phyloP scores from a whole-genome alignment of 2,113 vertebrate species.

The Caretta caretta region DNA sequence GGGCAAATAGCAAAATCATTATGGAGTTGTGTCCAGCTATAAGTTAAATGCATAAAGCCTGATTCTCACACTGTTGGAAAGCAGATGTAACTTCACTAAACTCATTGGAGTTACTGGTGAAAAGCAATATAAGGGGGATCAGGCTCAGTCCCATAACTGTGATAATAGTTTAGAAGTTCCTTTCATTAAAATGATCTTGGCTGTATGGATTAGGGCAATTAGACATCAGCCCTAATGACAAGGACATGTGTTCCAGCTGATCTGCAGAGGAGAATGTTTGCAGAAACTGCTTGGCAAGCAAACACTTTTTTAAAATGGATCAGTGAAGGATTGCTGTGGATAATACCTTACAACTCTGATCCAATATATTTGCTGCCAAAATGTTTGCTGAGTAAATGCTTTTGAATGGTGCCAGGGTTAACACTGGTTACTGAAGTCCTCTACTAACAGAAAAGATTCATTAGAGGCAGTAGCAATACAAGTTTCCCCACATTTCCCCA shows the following conservation, averaged over 20 bases:
- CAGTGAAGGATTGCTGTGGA: background rate
- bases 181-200: background rate
- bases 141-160: background rate
- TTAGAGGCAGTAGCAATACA: background rate
- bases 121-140: background rate
- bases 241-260: background rate
- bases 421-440: conserved; percentile 1
- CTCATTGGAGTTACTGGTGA: background rate
- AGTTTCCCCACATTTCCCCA: background rate
- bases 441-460: background rate
- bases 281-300: background rate
- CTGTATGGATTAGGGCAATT: background rate
- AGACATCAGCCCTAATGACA: background rate
- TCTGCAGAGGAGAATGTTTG: background rate
- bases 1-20: background rate
- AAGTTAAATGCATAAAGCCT: background rate
- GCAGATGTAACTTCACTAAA: background rate
- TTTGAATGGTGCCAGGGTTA: conserved; percentile 1
- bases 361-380: background rate
- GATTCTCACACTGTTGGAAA: background rate
- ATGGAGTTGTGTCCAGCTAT: background rate
- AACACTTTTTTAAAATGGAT: background rate
- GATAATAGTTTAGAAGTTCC: background rate
- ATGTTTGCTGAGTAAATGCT: background rate
- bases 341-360: background rate